Evolutionary conservation across 1,140 invertebrate species (phyloP), one percentile per base, ranked within the genome.

Genomic region (Bombus impatiens): DNA sequence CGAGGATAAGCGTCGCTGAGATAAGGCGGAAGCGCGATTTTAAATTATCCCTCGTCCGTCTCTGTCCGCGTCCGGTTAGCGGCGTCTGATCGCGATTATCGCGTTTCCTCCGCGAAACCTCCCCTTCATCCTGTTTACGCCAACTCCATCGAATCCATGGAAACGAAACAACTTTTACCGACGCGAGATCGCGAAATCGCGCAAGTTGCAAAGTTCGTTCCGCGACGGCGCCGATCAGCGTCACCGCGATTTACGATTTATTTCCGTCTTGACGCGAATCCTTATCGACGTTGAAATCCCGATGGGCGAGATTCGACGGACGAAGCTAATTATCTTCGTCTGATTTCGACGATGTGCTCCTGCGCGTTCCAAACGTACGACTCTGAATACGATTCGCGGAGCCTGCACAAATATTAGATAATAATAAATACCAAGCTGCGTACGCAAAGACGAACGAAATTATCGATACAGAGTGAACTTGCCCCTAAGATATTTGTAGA

Each of bases 81-180:
- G 78, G 76, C 84, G 76, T 80, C 71, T 47, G 79, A 80, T 86
- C 83, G 87, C 80, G 88, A 88, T 89, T 88, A 88, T 86, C 88
- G 87, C 85, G 83, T 78, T 62, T 35, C 42, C 13, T 71, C 4
- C 0, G 28, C 15, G 25, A 53, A 28, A 37, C 4, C n/a, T 10
- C 25, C 18, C 4, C 18, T 18, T 40, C 15, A 22, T 75, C 3
- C 40, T 53, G 68, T 67, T 77, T 25, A 37, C 47, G 10, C 15
- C 35, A 32, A 15, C 28, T 78, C 59, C 44, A 78, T 40, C 42
- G 57, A 35, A 32, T 2, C 65, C n/a, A 32, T 5, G 67, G 35
- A 68, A 22, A 35, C 35, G 67, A 22, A 25, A 35, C 67, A 67
- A 59, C 62, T 53, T 70, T 37, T 10, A 22, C 9, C 35, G 22